Evolutionary conservation across 1,140 invertebrate species (phyloP).

Genomic region (Papilio aristodemus): DNA sequence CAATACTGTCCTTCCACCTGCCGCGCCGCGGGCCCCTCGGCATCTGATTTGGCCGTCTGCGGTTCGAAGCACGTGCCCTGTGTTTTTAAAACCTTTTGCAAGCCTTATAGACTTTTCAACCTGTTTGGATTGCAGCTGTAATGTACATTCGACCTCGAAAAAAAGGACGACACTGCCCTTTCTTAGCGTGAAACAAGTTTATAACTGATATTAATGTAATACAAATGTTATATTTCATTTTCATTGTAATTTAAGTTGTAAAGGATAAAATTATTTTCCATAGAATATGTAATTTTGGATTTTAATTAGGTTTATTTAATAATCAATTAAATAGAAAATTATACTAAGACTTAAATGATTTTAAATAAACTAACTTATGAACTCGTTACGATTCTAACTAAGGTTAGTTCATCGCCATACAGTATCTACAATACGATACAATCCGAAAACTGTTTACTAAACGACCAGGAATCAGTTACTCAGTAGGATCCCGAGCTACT

Average conservation of each 20-base stretch:
- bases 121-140: slow-evolving; percentile 22
- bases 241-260: not conserved
- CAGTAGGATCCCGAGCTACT: not conserved
- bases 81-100: slow-evolving; percentile 13
- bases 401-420: not conserved
- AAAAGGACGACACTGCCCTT: slow-evolving; percentile 18
- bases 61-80: slow-evolving; percentile 28
- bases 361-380: no score
- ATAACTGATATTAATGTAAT: not conserved
- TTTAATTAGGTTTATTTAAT: no score
- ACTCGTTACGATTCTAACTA: no score
- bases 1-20: slow-evolving; percentile 25
- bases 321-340: no score
- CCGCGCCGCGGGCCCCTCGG: slow-evolving; percentile 7
- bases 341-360: no score
- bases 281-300: not conserved
- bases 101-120: slow-evolving; percentile 25
- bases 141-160: slow-evolving; percentile 25
- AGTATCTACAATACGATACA: not conserved
- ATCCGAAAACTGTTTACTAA: not conserved
- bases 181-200: slow-evolving; percentile 8
- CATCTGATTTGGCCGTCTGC: slow-evolving; percentile 30
- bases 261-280: not conserved
- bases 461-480: not conserved
- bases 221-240: not conserved